Base-by-base conservation (phyloP, 2,888 invertebrate species). In the Plebejus anna region DNA sequence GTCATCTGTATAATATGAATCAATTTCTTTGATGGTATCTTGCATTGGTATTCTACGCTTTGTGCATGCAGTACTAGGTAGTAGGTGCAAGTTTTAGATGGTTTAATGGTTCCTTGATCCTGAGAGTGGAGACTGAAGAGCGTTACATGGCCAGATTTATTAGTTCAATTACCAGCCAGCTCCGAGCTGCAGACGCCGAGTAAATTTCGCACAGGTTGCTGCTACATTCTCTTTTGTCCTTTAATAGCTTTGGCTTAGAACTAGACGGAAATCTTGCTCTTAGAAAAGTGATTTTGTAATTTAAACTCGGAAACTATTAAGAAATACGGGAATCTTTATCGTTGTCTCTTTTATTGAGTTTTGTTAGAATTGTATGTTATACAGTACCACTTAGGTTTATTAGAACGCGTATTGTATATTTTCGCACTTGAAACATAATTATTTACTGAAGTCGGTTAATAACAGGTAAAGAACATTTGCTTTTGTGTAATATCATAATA, bases 111-210 rank as follows among this genome's bases (percentile, higher is more conserved):
- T 87, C 87, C 86, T 88, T 89, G 90, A 90, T 89, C 88, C 88
- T 86, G 86, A 84, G 84, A 85, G 88, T 84, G 85, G 85, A 83
- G 84, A 85, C 87, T 84, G 85, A 84, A 83, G 84, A 81, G 85
- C 86, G 86, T 88, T 87, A 88, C 89, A 87, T 84, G 87, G 85
- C 88, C 88, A 91, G 92, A 93, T 93, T 92, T 93, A 93, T 92
- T 92, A 90, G 91, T 92, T 92, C 92, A 92, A 93, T 93, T 93
- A 93, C 89, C 91, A 84, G 85, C 86, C 87, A 90, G 90, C 88
- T 89, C 87, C 83, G 83, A 86, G 84, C 82, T 86, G 89, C 90
- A 89, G 88, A 87, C 89, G 88, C 89, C 90, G 89, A 89, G 89
- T 89, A 88, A 88, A 90, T 90, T 91, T 87, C 83, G 86, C 86